Base-by-base conservation (phyloP, 2,888 invertebrate genomes). In the Cerastis rubricosa region DNA sequence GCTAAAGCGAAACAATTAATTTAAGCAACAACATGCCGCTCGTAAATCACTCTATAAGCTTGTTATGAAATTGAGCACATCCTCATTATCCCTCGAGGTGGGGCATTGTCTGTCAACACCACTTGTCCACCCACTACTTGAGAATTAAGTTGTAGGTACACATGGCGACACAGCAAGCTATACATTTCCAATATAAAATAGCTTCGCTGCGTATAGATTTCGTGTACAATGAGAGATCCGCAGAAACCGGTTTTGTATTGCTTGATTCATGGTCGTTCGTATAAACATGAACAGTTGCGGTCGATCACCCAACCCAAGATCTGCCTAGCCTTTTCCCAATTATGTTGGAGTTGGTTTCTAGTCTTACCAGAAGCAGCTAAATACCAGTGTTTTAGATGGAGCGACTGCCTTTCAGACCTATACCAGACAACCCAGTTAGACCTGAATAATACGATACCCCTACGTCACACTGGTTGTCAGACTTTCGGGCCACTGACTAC, bases 51-150 rank as follows among this genome's bases (percentile, higher is more conserved):
- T 81, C 47, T 19, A 64, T 70, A 78, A 85, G 65, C 70, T 78
- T 51, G 78, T 85, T 84, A 85, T 84, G 78, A 84, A 85, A 84
- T 84, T 84, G 85, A 81, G 49, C 61, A 72, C 69, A 84, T 84
- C 83, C 85, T 81, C 69, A 66, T 78, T 85, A 81, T 59, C 82
- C 74, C 47, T 65, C 47, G 64, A 83, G 64, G 79, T 79, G 78
- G 25, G 82, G 65, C 69, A 73, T 22, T 64, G 70, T 66, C 76
- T 67, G 80, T 76, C 79, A 77, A 65, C 76, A 74, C 35, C n/a
- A 35, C 40, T 59, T 43, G 70, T 71, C 73, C 71, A 69, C 74
- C 72, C 74, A 74, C 85, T 57, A 68, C 74, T 76, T 74, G 64
- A 57, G 64, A 64, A 75, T 82, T 74, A 82, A 82, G 76, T 79